Evolutionary conservation across 2,888 invertebrate species (phyloP).

Genomic region (Empis livida): DNA sequence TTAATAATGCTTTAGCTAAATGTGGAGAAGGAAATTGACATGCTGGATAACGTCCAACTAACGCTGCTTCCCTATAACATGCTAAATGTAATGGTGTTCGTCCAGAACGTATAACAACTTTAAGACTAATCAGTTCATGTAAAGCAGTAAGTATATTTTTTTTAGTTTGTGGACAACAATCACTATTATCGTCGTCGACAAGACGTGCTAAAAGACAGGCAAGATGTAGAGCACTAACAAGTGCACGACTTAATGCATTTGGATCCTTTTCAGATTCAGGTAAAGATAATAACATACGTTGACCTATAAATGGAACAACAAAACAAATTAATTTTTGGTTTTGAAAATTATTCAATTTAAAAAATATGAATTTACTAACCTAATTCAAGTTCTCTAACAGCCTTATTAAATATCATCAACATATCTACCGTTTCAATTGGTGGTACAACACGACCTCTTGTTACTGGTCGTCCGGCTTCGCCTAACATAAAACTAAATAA

Average conservation of each 20-base stretch:
- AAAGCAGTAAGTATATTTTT: conserved; percentile 55
- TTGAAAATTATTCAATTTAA: too few relatives aligned
- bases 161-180: conserved; percentile 38
- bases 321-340: too few relatives aligned
- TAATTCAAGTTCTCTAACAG: conserved; percentile 2
- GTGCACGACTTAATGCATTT: conserved; percentile 63
- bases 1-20: conserved; percentile 59
- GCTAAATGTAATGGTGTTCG: conserved; percentile 69
- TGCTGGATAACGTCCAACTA: conserved; percentile 53
- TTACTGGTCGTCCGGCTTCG: conserved; percentile 60
- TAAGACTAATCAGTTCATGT: conserved; percentile 63
- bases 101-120: conserved; percentile 48
- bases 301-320: conserved; percentile 35
- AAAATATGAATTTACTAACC: neutral
- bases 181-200: conserved; percentile 42
- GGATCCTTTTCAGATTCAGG: conserved; percentile 55
- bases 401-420: conserved; percentile 63
- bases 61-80: conserved; percentile 62
- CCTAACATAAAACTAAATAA: conserved; percentile 89
- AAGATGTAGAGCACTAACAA: conserved; percentile 75
- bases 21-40: conserved; percentile 57
- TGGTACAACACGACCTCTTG: conserved; percentile 59
- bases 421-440: conserved; percentile 72
- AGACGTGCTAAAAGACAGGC: conserved; percentile 61
- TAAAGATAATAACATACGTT: conserved; percentile 44